Evolutionary conservation across 2,888 invertebrate genomes (phyloP), one percentile per base, ranked within the genome.

Genomic region (Platycheirus albimanus): DNA sequence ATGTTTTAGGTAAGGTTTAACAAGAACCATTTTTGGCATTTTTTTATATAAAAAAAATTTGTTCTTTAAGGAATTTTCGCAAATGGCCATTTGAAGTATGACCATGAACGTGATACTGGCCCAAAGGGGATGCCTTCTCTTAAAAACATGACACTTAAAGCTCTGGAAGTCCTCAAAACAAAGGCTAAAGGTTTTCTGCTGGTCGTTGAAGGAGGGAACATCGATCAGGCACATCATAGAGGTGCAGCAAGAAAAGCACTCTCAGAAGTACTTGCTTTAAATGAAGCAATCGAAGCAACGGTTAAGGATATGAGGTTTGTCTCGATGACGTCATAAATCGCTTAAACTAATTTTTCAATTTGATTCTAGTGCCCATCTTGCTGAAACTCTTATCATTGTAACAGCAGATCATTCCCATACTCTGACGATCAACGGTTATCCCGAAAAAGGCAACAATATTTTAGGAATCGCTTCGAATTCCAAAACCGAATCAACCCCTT

Each of bases 381-480:
- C 93, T 8, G 93, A 95, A 78, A 98, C 98, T 0, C 91, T 98
- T 13, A 91, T 98, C 0, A 93, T 98, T 49, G 97, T 97, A 1
- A 96, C 97, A 0, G 95, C 96, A 70, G 97, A 97, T 90, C 97
- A 97, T 89, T 93, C 95, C 0, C 97, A 97, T 88, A 94, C 95
- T 0, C 89, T 97, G 86, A 92, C 94, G 3, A 95, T 97, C 58
- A 95, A 95, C 86, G 97, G 97, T 0, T 95, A 96, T 88, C 94
- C 95, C 0, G 91, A 93, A 0, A 92, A 95, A 80, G 95, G 95
- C 2, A 92, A 92, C 10, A 92, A 93, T 86, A 94, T 97, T 85
- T 92, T 96, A 85, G 96, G 94, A 4, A 90, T 95, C n/a, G 93
- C 94, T 0, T 91, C 92, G 54, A 91, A 91, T 3, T 96, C 95